Evolutionary conservation across 2,888 invertebrate genomes (phyloP).

Genomic region (Apeira syringaria): DNA sequence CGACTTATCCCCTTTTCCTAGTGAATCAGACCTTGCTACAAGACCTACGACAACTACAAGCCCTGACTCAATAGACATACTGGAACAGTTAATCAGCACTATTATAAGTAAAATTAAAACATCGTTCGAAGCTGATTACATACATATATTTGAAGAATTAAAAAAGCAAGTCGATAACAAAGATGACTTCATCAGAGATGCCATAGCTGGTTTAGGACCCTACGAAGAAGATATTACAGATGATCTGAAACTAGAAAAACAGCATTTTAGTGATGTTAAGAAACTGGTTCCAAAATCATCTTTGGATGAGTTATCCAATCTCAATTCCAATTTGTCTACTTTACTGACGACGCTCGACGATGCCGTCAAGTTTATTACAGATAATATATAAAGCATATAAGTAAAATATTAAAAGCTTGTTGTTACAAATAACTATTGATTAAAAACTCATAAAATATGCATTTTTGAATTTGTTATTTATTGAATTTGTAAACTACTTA

Average conservation of each 20-base stretch:
- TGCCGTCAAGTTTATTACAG: neutral
- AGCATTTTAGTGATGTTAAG: conserved; percentile 27
- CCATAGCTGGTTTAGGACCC: conserved; percentile 29
- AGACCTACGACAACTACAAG: neutral
- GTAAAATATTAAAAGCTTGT: too few species aligned
- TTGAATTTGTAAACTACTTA: too few species aligned
- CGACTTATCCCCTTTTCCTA: neutral
- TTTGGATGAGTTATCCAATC: conserved; percentile 18
- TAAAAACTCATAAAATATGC: too few species aligned
- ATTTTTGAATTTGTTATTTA: too few species aligned
- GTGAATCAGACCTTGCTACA: neutral
- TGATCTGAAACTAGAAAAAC: conserved; percentile 27
- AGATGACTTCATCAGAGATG: conserved; percentile 17
- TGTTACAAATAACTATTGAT: too few species aligned
- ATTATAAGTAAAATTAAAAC: conserved; percentile 29
- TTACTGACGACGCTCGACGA: conserved; percentile 2
- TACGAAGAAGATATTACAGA: conserved; percentile 31
- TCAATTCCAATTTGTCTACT: neutral
- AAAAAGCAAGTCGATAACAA: conserved; percentile 30
- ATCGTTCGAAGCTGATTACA: conserved; percentile 16
- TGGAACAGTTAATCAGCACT: conserved; percentile 34
- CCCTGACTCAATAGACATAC: conserved; percentile 12
- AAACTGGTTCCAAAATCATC: conserved; percentile 16
- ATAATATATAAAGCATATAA: conserved; percentile 1
- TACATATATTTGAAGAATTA: conserved; percentile 33